A percentile compares a stretch with the other conserved stretches of the same genome.
These are phyloP conservation scores for Danio choprae DNA, from an alignment of 2,797 vertebrate genomes.

Conservation along the genomic window DNA sequence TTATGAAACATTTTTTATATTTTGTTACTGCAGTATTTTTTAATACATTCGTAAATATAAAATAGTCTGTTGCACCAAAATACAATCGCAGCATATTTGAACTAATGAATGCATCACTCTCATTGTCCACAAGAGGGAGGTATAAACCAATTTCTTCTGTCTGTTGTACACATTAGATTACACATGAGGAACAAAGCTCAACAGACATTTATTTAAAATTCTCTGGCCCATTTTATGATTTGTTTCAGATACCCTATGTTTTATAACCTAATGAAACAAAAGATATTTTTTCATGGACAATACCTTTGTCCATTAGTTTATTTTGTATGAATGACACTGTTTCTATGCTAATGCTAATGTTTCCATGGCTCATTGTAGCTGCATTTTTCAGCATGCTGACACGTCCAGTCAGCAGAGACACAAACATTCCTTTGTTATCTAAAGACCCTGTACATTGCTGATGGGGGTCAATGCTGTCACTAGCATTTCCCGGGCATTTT, in stretches of 20 bases:
- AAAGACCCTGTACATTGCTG: slow-evolving; percentile 45
- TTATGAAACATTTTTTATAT: background rate
- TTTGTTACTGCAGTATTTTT: background rate
- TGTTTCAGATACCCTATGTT: background rate
- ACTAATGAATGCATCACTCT: slow-evolving; percentile 3
- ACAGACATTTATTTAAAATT: background rate
- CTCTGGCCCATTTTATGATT: background rate
- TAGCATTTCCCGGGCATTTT: slow-evolving; percentile 38
- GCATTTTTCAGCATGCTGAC: slow-evolving; percentile 1
- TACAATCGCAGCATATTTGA: background rate
- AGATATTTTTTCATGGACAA: background rate
- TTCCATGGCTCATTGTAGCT: background rate
- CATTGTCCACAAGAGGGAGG: slow-evolving; percentile 61
- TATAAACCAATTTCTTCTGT: background rate
- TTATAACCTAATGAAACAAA: background rate
- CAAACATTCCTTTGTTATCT: slow-evolving; percentile 52
- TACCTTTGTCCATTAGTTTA: background rate
- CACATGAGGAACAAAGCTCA: background rate
- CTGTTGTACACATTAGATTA: background rate
- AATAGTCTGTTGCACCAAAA: too few species aligned
- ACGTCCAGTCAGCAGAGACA: slow-evolving; percentile 29
- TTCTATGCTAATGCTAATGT: background rate
- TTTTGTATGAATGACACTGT: too few species aligned
- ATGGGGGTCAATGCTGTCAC: slow-evolving; percentile 51
- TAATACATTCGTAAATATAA: background rate